Evolutionary conservation across 2,888 invertebrate species (phyloP), one percentile per base, ranked within the genome.

Genomic region (Polietes domitor): DNA sequence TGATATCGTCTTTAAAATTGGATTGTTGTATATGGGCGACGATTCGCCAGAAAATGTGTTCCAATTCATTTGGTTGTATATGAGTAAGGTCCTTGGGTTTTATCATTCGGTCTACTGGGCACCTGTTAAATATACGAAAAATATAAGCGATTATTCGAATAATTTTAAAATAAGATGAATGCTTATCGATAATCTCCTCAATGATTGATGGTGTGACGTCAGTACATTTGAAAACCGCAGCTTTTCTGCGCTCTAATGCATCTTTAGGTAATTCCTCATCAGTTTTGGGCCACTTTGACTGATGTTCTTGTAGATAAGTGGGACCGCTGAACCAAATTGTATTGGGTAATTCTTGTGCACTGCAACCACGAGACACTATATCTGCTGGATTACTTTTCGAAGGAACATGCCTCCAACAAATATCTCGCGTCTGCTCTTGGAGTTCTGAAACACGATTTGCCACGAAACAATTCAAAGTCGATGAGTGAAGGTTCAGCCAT

Each of bases 291-390:
- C 63, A 77, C 15, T 47, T 19, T 65, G 53, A n/a, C 0, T 28
- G 10, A 50, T 72, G 12, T 47, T 58, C 15, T 47, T 19, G 1
- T 12, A 81, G 55, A 77, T 74, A 83, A 12, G 21, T 10, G 17
- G 80, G 82, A 17, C 83, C 85, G 24, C 19, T 32, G 50, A 80
- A 83, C 81, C 80, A 85, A 2, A 81, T 76, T 17, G 78, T 80
- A 15, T 68, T 41, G 17, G 73, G 21, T 9, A 80, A 24, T 10
- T 78, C 58, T n/a, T 15, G 21, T 21, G 71, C 77, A 7, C 63
- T 77, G 10, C 80, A 83, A n/a, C 77, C 77, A 9, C 77, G 63
- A 15, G 74, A 71, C 10, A 83, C 83, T 4, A 77, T 74, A n/a
- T 83, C 83, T 80, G n/a, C n/a, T 5, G 78, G 78, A 24, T 80